Evolutionary conservation across 2,113 vertebrate genomes (phyloP).

Genomic region (Chiloscyllium plagiosum): DNA sequence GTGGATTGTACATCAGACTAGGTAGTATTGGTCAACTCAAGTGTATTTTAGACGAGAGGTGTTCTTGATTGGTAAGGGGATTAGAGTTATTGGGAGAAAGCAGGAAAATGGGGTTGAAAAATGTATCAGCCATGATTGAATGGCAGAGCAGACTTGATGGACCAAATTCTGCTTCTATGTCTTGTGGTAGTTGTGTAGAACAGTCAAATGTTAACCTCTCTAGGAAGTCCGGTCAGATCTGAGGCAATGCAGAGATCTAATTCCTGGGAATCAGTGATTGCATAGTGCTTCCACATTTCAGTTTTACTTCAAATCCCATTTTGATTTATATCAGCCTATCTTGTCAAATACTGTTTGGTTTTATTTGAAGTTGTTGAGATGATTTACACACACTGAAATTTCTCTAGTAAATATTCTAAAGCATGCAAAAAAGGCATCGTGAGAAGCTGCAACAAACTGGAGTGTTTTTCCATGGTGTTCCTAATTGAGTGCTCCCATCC

Average conservation of each 20-base stretch:
- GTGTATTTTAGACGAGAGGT: too few species aligned
- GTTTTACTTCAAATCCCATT: neutral
- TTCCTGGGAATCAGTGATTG: neutral
- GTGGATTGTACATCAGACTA: neutral
- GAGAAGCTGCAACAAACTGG: neutral
- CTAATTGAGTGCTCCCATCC: neutral
- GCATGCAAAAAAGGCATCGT: neutral
- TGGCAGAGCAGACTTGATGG: too few species aligned
- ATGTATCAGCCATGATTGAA: too few species aligned
- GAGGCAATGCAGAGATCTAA: neutral
- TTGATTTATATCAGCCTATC: neutral
- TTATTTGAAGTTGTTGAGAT: neutral
- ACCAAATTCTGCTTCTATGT: too few species aligned
- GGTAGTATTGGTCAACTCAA: neutral
- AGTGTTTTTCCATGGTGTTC: neutral
- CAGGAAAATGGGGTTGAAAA: too few species aligned
- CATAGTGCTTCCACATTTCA: neutral
- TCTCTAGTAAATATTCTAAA: neutral
- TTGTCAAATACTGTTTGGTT: neutral
- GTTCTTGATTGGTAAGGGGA: too few species aligned
- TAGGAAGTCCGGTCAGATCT: neutral
- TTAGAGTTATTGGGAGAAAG: too few species aligned
- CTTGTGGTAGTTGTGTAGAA: neutral
- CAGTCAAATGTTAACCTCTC: neutral
- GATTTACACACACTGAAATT: neutral